Evolutionary conservation across 2,113 vertebrate species (phyloP), one percentile per base, ranked within the genome.

Genomic region (Irena cyanogastra): DNA sequence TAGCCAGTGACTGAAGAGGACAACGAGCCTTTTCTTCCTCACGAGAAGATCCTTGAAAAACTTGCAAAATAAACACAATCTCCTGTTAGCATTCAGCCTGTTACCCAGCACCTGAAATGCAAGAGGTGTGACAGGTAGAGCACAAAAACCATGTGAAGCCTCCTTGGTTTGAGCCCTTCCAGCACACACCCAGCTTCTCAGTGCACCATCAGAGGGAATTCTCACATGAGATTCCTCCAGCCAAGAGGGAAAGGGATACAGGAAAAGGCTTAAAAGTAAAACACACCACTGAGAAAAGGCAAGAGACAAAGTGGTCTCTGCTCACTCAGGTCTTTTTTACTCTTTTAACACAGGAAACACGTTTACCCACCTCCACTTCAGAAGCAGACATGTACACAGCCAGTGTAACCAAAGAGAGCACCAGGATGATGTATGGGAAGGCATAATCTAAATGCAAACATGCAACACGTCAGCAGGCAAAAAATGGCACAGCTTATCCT

Each of bases 371-470:
- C 98, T 99, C 99, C 86, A 99, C 99, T 98, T 99, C 99, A 65
- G 99, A 99, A 94, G 99, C 99, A 23, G 99, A 99, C 99, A 99
- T 98, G 97, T 99, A 99, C 9, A 99, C 99, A 77, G 99, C 99
- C 95, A 99, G 95, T 0, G 99, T 99, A 41, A 99, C 98, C 96
- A 99, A 95, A 19, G 99, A 99, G 84, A 99, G 96, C 37, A 99
- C 99, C 95, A 99, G 97, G 66, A 99, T 98, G 93, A 99, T 99
- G 94, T 99, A 99, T 1, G 99, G 99, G 75, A 99, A 99, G 7
- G 99, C 99, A 26, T 99, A 99, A 95, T 99, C 99, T 99, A 94
- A 94, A 97, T 94, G 93, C 83, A 87, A 96, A 80, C 13, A 61
- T 17, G 1, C 3, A 70, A 45, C 30, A 85, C 1, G 1, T 95